Conservation (phyloP, 2,113 vertebrate genomes). For the Myotis davidii region DNA sequence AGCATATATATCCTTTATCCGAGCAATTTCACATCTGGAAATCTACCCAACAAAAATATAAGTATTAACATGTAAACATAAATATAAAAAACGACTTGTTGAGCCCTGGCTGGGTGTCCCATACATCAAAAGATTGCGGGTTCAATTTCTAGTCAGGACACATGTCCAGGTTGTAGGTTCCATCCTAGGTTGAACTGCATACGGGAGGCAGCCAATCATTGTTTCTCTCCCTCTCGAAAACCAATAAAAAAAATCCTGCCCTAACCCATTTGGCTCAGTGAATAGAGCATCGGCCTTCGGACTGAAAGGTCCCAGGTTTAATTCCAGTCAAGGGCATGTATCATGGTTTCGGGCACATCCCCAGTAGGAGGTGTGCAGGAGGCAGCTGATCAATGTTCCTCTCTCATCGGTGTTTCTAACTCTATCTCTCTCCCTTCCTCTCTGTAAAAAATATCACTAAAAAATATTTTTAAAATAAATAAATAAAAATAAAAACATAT, state of each 20-base stretch:
- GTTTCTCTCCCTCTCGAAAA: neutral
- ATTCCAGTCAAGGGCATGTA: too few species aligned
- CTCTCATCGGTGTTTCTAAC: too few species aligned
- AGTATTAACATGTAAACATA: neutral
- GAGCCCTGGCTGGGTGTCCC: neutral
- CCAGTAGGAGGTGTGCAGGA: too few species aligned
- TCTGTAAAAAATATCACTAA: too few species aligned
- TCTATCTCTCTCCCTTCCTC: too few species aligned
- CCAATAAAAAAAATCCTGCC: neutral
- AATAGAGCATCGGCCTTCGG: too few species aligned
- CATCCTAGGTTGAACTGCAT: neutral
- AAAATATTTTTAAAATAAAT: neutral
- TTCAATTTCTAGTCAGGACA: neutral
- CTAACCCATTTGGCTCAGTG: too few species aligned
- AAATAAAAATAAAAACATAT: neutral
- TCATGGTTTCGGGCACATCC: too few species aligned
- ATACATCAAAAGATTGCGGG: neutral
- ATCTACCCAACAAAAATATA: constrained; percentile 30
- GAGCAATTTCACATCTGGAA: constrained; percentile 18
- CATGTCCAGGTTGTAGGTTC: neutral
- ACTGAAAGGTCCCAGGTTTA: too few species aligned
- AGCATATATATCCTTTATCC: neutral
- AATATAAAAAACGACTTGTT: neutral
- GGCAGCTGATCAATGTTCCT: too few species aligned
- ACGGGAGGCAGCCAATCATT: neutral